Evolutionary conservation across 2,797 vertebrate species (phyloP).

Genomic region (Melopsittacus undulatus): DNA sequence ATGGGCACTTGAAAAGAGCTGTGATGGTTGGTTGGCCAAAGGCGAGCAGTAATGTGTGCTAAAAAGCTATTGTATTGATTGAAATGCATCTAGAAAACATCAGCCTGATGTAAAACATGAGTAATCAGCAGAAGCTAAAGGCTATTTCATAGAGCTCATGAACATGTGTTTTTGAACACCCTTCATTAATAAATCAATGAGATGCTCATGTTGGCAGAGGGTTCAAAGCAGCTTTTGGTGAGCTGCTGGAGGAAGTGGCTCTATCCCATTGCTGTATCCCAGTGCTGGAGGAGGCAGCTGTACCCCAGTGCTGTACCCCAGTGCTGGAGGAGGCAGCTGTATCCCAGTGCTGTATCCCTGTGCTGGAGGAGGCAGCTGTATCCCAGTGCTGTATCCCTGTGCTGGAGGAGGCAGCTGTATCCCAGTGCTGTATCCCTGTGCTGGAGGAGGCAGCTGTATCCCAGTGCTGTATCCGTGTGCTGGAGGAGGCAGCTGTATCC

Average conservation of each 20-base stretch:
- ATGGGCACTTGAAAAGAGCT: slow-evolving; percentile 49
- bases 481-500: neutral
- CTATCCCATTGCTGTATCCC: neutral
- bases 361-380: neutral
- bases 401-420: neutral
- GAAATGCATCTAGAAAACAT: slow-evolving; percentile 53
- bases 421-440: too few species aligned
- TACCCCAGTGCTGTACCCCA: neutral
- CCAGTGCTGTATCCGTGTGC: neutral
- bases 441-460: too few species aligned
- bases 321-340: neutral
- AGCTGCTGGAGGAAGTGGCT: neutral
- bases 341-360: neutral
- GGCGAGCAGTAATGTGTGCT: neutral
- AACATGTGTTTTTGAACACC: slow-evolving; percentile 11
- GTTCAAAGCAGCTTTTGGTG: neutral
- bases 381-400: neutral
- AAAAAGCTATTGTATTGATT: slow-evolving; percentile 60
- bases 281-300: neutral
- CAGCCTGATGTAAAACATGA: slow-evolving; percentile 51
- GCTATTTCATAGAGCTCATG: slow-evolving; percentile 5
- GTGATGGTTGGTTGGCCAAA: slow-evolving; percentile 52
- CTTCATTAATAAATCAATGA: slow-evolving; percentile 53
- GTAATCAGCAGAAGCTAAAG: slow-evolving; percentile 43
- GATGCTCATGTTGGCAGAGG: neutral